Evolutionary conservation across 2,888 invertebrate species (phyloP), one percentile per base, ranked within the genome.

Genomic region (Folsomia manolachei): DNA sequence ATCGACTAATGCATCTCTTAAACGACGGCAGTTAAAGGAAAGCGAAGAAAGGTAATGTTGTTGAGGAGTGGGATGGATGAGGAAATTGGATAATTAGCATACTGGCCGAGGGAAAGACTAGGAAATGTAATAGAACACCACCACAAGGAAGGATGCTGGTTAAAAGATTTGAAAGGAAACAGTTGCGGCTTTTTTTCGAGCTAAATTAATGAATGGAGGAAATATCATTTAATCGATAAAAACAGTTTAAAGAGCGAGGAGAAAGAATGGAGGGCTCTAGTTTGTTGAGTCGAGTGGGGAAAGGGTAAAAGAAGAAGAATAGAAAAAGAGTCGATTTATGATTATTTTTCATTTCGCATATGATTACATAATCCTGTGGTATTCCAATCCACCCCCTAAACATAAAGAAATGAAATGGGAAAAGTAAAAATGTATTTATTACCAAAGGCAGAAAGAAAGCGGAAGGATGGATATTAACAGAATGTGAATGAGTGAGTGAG

Each of bases 321-420:
- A 39, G 39, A 39, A 39, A 39, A 56, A 4, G 69, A 72, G 72
- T 74, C 74, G 76, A 75, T 76, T 76, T 76, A 76, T 76, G 74
- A 76, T 76, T 74, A 76, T 76, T 76, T 76, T 76, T 76, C 76
- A 76, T 76, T 75, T 71, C 76, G 73, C 73, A 76, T 74, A 76
- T 75, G 74, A 76, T 76, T 74, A 73, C 70, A 74, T 73, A 74
- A 76, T 76, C 72, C 73, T 76, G 73, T 53, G 76, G 74, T 71
- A 61, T 71, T 53, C 71, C 19, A 63, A 56, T 56, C 56, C 56
- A 56, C 18, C 19, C 56, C 19, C 7, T 21, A 56, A 4, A 56
- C n/a, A 56, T 9, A 14, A 39, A 39, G 39, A 39, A 39, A 39
- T 56, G 63, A 71, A 68, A 67, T 63, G 74, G 75, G 73, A 73